These are phyloP conservation scores for Luidia sarsii DNA, from an alignment of 53 echinoderm and acorn worm species.

Conservation along the genomic window DNA sequence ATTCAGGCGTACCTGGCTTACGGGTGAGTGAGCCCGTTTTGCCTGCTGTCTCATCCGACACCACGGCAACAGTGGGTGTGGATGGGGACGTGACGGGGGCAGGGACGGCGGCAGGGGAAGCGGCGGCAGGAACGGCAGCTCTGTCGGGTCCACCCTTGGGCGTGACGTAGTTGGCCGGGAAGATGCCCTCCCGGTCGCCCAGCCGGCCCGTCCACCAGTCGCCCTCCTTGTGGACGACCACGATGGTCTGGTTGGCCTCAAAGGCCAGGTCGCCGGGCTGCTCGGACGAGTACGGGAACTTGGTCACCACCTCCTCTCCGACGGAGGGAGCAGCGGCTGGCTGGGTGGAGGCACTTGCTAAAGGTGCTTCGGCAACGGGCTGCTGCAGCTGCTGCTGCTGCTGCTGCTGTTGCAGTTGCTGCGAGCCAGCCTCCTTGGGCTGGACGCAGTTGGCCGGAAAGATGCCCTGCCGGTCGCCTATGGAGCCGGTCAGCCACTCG, in stretches of 20 bases:
- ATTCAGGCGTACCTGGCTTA: conserved; percentile 75
- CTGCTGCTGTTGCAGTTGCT: too few relatives aligned
- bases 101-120: neutral
- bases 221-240: conserved; percentile 75
- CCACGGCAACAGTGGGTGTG: conserved; percentile 18
- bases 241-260: conserved; percentile 65
- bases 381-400: too few relatives aligned
- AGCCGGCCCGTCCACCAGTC: conserved; percentile 93
- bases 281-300: conserved; percentile 64
- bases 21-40: conserved; percentile 62
- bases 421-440: conserved; percentile 20
- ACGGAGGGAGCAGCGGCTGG: neutral
- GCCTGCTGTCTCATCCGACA: conserved; percentile 47
- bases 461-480: conserved; percentile 80
- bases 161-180: conserved; percentile 85
- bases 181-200: conserved; percentile 81
- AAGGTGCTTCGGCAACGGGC: neutral
- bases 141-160: conserved; percentile 11
- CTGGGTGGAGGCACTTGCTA: neutral
- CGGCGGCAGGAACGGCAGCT: neutral
- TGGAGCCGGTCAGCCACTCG: conserved; percentile 92
- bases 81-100: neutral
- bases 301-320: conserved; percentile 8
- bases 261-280: conserved; percentile 80
- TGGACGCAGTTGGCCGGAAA: conserved; percentile 92